phyloP scores from a whole-genome alignment of 1,140 invertebrate genomes.

The Musca vetustissima region DNA sequence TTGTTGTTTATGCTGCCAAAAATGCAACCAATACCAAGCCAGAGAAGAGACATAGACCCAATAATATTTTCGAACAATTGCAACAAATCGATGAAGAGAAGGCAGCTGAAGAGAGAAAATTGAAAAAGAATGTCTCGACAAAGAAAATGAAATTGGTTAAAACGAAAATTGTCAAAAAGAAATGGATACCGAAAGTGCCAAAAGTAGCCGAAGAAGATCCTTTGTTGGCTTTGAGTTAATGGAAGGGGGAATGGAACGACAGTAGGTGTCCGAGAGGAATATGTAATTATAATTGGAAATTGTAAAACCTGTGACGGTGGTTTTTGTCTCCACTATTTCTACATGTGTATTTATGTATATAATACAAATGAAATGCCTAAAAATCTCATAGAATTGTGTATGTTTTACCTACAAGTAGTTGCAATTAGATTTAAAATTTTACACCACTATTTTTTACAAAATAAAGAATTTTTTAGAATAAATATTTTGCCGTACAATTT shows the following conservation, averaged over 20 bases:
- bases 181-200: slow-evolving; percentile 59
- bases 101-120: slow-evolving; percentile 51
- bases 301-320: no score
- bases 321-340: no score
- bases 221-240: slow-evolving; percentile 67
- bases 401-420: no score
- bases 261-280: no score
- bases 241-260: background rate
- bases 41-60: slow-evolving; percentile 63
- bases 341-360: no score
- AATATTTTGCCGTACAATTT: no score
- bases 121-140: background rate
- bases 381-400: no score
- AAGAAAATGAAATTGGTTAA: slow-evolving; percentile 68
- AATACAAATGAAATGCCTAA: no score
- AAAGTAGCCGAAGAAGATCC: slow-evolving; percentile 61
- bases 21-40: slow-evolving; percentile 57
- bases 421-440: no score
- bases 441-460: no score
- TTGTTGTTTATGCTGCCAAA: slow-evolving; percentile 80
- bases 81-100: slow-evolving; percentile 68
- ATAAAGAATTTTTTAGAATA: no score
- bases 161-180: slow-evolving; percentile 62
- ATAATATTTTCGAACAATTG: slow-evolving; percentile 79
- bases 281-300: no score